Evolutionary conservation across 1,140 invertebrate genomes (phyloP), one percentile per base, ranked within the genome.

Genomic region (Lucilia cuprina): DNA sequence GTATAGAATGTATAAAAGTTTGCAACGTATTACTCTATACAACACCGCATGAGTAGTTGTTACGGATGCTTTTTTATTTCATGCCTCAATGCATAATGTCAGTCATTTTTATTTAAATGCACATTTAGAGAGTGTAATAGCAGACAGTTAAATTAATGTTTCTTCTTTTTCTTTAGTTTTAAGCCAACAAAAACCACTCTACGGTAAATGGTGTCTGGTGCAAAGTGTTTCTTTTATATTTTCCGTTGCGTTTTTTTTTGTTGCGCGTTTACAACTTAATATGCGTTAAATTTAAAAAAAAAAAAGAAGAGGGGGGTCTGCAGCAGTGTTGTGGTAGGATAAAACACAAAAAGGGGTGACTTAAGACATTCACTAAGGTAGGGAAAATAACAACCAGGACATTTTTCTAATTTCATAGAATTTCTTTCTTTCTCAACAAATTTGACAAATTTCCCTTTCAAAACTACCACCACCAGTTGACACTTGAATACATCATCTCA

Each of bases 111-210:
- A 80, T 80, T 49, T 25, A 80, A 49, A 70, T 70, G 65, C 65
- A 70, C 65, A 19, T 70, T 70, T 70, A 70, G 65, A 8, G 77
- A 80, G 77, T 49, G 77, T 12, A 49, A 30, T 2, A 80, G n/a
- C 41, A 80, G 77, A 80, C 77, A 80, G 77, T 80, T 80, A 80
- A 80, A 80, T 80, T 80, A 80, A 80, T 80, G 77, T 80, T 80
- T 70, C 65, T 80, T 70, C 65, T 70, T 70, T 70, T 78, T 78
- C 17, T 78, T 78, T 78, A 25, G 13, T 78, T 78, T 78, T 41
- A 41, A 8, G 5, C 10, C 41, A 8, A 41, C 41, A 41, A 41
- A 41, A 7, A 41, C 2, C 41, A 41, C 41, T 21, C 19, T 70
- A 60, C 19, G 65, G 77, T 80, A 12, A 30, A 70, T 21, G 19